Evolutionary conservation across 2,888 invertebrate species (phyloP), one percentile per base, ranked within the genome.

Genomic region (Drosophila macrospina): DNA sequence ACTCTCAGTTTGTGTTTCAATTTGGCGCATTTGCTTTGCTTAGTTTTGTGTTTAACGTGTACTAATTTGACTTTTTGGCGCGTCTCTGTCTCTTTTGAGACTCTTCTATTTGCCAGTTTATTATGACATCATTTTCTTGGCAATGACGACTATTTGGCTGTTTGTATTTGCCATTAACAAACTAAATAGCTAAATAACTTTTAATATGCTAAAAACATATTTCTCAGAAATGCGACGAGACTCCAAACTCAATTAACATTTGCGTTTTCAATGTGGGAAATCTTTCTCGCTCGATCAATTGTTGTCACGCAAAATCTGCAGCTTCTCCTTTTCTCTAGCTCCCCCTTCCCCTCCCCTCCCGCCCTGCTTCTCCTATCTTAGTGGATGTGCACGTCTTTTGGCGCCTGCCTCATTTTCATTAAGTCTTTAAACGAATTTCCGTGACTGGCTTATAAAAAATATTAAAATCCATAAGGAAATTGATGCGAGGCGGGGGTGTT

Each of bases 381-480:
- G 39, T 67, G 51, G 47, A 56, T 66, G 57, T 64, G 75, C 75
- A 77, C 60, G 76, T 82, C 74, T 76, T 69, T 78, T 75, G 74
- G 74, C 74, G 77, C 74, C 80, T 86, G 80, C 57, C 48, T 75
- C 57, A 56, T 71, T 83, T 84, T 72, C 75, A 83, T 85, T 88
- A 80, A 76, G 77, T 55, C 52, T 78, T 76, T 76, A 83, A 86
- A 62, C 78, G 84, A 74, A 83, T 74, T 86, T 78, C 77, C 85
- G 85, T 85, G 85, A 85, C 85, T 86, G 36, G 79, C 81, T 84
- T 88, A 84, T 84, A 88, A 88, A 85, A 75, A 73, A 88, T 88
- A 88, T 88, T 65, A 83, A 80, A 86, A 88, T 86, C 86, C 88
- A 84, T 88, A 88, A 88, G 83, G 88, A 84, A 84, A 80, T 86